Conservation (phyloP, 2,888 invertebrate species). For the Theodoxus fluviatilis region DNA sequence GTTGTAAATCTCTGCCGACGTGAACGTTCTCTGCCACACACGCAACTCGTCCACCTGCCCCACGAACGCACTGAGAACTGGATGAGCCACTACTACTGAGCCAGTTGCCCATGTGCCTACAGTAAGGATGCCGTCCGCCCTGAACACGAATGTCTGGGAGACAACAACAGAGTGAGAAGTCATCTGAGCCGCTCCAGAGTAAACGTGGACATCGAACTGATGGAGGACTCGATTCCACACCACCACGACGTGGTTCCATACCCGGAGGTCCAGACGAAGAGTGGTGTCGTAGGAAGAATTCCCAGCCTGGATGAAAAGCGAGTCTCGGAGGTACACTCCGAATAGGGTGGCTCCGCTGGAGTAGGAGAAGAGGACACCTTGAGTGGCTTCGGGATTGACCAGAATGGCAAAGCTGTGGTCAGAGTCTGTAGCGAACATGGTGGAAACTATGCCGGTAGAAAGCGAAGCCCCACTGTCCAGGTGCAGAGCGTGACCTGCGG, state of each 20-base stretch:
- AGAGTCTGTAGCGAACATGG: constrained; percentile 26
- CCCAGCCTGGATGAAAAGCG: constrained; percentile 27
- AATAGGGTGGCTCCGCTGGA: constrained; percentile 21
- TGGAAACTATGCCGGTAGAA: constrained; percentile 26
- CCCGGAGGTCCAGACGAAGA: constrained; percentile 27
- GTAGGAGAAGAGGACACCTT: constrained; percentile 37
- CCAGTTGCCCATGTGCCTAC: constrained; percentile 28
- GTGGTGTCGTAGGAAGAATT: constrained; percentile 31
- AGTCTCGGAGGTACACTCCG: constrained; percentile 26
- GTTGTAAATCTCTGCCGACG: constrained; percentile 29
- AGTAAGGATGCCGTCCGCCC: constrained; percentile 26
- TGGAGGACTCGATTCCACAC: constrained; percentile 27
- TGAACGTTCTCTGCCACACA: constrained; percentile 36
- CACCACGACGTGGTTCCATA: constrained; percentile 43
- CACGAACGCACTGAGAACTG: constrained; percentile 20
- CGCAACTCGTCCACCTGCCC: constrained; percentile 39
- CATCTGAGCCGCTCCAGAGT: background rate
- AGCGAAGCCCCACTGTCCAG: constrained; percentile 27
- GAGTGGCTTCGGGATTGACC: constrained; percentile 28
- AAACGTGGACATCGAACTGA: constrained; percentile 25
- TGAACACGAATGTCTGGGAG: constrained; percentile 12
- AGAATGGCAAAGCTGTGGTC: constrained; percentile 36
- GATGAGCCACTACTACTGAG: background rate
- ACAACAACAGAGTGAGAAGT: background rate
- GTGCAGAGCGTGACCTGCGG: constrained; percentile 33